Conservation (phyloP, 2,888 invertebrate species). For the Drosophila pseudotalamancana region DNA sequence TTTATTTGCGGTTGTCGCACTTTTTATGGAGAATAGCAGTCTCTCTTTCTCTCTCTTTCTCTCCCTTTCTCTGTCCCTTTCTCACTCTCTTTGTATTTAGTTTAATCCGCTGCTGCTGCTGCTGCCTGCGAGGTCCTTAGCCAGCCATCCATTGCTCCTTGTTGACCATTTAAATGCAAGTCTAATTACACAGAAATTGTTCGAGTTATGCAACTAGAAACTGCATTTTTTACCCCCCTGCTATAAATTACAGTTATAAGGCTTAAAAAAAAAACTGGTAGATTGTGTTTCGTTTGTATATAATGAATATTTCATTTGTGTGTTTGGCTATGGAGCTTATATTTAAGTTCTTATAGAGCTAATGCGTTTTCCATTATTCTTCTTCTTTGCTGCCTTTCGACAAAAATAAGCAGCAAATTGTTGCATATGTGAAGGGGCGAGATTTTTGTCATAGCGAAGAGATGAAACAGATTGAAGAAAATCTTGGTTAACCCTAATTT, state of each 20-base stretch:
- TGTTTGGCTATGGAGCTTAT: neutral
- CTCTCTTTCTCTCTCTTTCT: neutral
- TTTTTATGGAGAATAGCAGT: slow-evolving; percentile 44
- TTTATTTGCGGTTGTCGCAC: slow-evolving; percentile 72
- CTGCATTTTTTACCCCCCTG: neutral
- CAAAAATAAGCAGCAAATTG: too few relatives aligned
- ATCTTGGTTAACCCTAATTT: neutral
- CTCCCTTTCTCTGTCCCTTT: neutral
- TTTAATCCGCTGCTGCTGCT: slow-evolving; percentile 51
- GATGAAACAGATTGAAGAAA: too few relatives aligned
- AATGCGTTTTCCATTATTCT: slow-evolving; percentile 14
- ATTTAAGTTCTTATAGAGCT: neutral
- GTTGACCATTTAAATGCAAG: slow-evolving; percentile 74
- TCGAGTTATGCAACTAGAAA: slow-evolving; percentile 47
- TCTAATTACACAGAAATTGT: slow-evolving; percentile 69
- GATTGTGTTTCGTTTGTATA: slow-evolving; percentile 4
- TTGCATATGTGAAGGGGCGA: too few relatives aligned
- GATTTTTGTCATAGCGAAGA: too few relatives aligned
- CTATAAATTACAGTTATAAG: slow-evolving; percentile 5
- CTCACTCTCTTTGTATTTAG: slow-evolving; percentile 42
- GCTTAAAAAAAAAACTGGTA: neutral
- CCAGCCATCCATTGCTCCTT: slow-evolving; percentile 38
- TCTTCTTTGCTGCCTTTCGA: slow-evolving; percentile 2
- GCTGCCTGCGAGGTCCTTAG: slow-evolving; percentile 8
- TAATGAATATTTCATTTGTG: slow-evolving; percentile 1